Percentiles rank a stretch among this genome's conserved stretches.
phyloP scores from a whole-genome alignment of 2,113 vertebrate genomes.

The Antennarius striatus region DNA sequence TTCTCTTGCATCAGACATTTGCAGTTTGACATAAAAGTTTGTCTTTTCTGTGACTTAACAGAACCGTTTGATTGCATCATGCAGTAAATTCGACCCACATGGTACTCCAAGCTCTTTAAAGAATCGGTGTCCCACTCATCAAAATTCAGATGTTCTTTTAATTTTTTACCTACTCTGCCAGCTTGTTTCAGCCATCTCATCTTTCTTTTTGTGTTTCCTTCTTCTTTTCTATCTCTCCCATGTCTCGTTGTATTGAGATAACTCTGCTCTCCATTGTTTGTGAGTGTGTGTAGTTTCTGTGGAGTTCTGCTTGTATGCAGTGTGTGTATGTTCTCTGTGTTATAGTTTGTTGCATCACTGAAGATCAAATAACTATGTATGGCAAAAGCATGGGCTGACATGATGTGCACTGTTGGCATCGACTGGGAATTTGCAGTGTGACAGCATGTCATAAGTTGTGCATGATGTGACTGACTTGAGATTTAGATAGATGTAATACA shows the following conservation, averaged over 20 bases:
- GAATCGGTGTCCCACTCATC: constrained; percentile 13
- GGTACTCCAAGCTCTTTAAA: constrained; percentile 1
- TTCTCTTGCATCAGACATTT: too few species aligned
- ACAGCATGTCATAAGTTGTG: constrained; percentile 53
- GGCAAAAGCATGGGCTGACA: constrained; percentile 55
- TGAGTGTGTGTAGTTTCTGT: constrained; percentile 26
- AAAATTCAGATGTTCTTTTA: constrained; percentile 39
- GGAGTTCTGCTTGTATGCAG: constrained; percentile 34
- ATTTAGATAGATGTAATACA: constrained; percentile 20
- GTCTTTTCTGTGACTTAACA: too few species aligned
- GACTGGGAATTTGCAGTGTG: constrained; percentile 1
- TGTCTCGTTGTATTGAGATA: constrained; percentile 36
- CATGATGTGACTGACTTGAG: constrained; percentile 49
- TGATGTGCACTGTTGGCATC: constrained; percentile 40
- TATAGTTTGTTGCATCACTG: constrained; percentile 44
- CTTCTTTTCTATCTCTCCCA: neutral
- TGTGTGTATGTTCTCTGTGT: constrained; percentile 13
- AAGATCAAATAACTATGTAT: constrained; percentile 33
- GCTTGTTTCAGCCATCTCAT: neutral
- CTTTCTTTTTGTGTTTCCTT: too few species aligned
- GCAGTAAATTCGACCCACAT: constrained; percentile 35
- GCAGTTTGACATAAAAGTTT: too few species aligned
- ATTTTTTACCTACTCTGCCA: too few species aligned
- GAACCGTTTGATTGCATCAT: neutral
- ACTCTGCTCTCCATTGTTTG: constrained; percentile 46